Evolutionary conservation across 2,797 vertebrate species (phyloP).

Genomic region (Propithecus deckenii): DNA sequence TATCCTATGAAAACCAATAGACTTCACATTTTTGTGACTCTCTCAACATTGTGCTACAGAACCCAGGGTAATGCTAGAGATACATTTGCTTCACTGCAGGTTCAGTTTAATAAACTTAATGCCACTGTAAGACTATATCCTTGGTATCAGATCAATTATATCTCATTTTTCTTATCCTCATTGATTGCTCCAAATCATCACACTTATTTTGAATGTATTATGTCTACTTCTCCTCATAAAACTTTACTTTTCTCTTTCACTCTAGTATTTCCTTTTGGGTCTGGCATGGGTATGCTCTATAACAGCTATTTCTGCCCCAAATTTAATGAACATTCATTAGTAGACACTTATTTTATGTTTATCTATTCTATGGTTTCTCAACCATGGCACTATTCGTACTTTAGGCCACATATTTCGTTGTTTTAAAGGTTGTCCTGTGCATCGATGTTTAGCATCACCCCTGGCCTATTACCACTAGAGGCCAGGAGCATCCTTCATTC

Average conservation of each 20-base stretch:
- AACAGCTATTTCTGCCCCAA: background rate
- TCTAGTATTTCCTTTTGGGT: background rate
- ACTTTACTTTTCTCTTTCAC: background rate
- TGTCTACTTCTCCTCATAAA: background rate
- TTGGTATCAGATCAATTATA: background rate
- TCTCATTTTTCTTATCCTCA: background rate
- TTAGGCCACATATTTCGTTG: background rate
- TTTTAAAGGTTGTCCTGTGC: rapidly evolving
- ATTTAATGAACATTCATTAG: background rate
- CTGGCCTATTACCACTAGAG: background rate
- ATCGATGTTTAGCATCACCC: background rate
- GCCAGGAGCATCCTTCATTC: background rate
- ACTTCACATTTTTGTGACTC: background rate
- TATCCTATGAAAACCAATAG: background rate
- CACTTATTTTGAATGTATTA: background rate
- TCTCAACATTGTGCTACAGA: background rate
- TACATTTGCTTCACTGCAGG: background rate
- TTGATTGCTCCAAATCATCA: background rate
- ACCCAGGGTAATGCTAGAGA: background rate
- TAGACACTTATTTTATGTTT: background rate
- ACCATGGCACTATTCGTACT: background rate
- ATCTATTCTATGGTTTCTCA: background rate
- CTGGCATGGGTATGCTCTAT: background rate
- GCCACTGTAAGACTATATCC: background rate
- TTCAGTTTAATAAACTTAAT: background rate